Evolutionary conservation across 2,888 invertebrate genomes (phyloP).

Genomic region (Dexiosoma caninum): DNA sequence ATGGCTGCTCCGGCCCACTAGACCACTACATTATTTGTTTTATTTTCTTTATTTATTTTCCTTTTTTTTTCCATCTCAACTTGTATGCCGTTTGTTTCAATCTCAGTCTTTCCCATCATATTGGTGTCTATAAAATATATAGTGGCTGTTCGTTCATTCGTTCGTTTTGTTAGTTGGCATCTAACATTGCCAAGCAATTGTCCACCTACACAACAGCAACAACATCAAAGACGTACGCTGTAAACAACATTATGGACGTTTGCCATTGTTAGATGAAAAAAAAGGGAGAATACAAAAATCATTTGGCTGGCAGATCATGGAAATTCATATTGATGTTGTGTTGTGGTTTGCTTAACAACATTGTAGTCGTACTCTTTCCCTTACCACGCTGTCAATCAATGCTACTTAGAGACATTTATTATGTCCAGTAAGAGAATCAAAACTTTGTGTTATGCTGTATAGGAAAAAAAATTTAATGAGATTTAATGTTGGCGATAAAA

Average conservation of each 20-base stretch:
- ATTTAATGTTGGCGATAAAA: slow-evolving; percentile 49
- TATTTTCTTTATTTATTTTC: slow-evolving; percentile 40
- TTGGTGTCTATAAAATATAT: slow-evolving; percentile 40
- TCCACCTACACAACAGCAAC: slow-evolving; percentile 55
- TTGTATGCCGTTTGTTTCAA: slow-evolving; percentile 36
- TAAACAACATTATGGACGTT: slow-evolving; percentile 55
- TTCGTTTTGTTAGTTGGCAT: slow-evolving; percentile 34
- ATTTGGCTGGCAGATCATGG: slow-evolving; percentile 56
- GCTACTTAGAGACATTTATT: slow-evolving; percentile 60
- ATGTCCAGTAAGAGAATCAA: slow-evolving; percentile 52
- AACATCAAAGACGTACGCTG: slow-evolving; percentile 31
- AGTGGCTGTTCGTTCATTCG: slow-evolving; percentile 30
- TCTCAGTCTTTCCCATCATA: slow-evolving; percentile 2
- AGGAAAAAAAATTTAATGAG: slow-evolving; percentile 6
- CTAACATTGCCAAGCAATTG: slow-evolving; percentile 56
- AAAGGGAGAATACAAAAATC: background rate
- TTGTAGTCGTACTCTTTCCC: slow-evolving; percentile 35
- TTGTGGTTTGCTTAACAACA: slow-evolving; percentile 30
- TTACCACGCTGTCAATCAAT: slow-evolving; percentile 58
- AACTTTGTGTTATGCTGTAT: slow-evolving; percentile 38
- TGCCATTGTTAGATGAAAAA: slow-evolving; percentile 41
- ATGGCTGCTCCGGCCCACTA: slow-evolving; percentile 52
- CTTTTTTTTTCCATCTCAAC: slow-evolving; percentile 30
- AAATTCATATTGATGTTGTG: slow-evolving; percentile 38
- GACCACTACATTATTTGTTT: too few relatives aligned